Base-by-base conservation (phyloP, 1,140 invertebrate genomes). In the Brachionus koreanus region DNA sequence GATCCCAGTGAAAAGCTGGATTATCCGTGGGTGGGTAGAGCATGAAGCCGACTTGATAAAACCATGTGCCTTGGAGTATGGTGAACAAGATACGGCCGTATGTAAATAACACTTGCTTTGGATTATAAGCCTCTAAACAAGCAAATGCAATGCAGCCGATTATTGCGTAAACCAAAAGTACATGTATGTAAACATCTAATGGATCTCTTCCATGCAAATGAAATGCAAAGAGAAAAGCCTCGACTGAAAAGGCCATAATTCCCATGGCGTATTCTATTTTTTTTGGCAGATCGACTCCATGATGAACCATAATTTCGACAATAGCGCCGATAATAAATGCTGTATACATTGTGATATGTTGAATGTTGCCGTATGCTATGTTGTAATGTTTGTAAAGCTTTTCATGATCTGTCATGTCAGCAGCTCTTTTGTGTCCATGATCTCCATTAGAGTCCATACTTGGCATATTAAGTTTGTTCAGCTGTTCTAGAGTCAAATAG, bases 291-390 rank as follows among this genome's bases (percentile, higher is more conserved):
- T 88, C 87, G 1, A 88, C 79, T 39, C 86, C 84, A 84, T 87
- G 87, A 76, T 86, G 85, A 5, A 85, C 65, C 0, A 89, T 39
- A 2, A 91, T 83, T 65, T 90, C 90, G 10, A 90, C 82, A 0
- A 89, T 83, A 1, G 57, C 33, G 2, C 79, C 87, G 12, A 91
- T 67, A 13, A 87, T 88, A 83, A 91, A 90, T 83, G 89, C 89
- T 84, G 89, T 88, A 84, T 88, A 91, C 90, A 91, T 91, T 1
- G 90, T 90, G 13, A 89, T 88, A 83, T 91, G 90, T 83, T 91
- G 90, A 29, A 86, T 87, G 85, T 90, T 90, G 6, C 87, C 89
- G 5, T 61, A 49, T 23, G 25, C 39, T 52, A 77, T 37, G 6
- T 52, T 42, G 12, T 82, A 87, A 84, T 76, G 86, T 84, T 5